phyloP scores from a whole-genome alignment of 2,797 vertebrate genomes.

The Hoplostethus atlanticus region DNA sequence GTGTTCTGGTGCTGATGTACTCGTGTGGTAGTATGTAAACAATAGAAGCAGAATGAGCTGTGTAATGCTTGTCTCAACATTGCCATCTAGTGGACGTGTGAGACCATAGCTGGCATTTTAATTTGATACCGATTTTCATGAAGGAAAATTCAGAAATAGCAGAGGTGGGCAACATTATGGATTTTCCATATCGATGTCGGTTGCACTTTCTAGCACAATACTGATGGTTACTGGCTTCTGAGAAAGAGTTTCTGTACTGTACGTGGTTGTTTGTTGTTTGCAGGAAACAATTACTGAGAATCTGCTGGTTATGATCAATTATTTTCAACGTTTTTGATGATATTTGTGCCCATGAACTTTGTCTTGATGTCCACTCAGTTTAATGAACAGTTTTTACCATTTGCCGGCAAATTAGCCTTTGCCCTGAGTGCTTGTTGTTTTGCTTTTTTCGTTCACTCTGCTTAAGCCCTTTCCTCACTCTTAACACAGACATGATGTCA shows the following conservation, averaged over 20 bases:
- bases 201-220: neutral
- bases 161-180: no score
- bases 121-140: no score
- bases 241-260: neutral
- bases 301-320: neutral
- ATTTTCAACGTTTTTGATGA: no score
- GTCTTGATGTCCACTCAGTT: neutral
- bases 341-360: no score
- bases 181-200: no score
- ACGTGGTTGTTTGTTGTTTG: no score
- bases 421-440: neutral
- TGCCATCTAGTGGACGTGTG: constrained; percentile 62
- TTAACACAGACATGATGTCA: neutral
- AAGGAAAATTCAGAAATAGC: no score
- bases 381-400: neutral
- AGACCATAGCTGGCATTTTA: neutral
- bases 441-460: neutral
- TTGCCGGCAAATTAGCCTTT: neutral
- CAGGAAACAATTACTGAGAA: neutral
- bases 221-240: neutral
- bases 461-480: neutral
- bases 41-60: neutral
- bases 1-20: constrained; percentile 7
- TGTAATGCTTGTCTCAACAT: constrained; percentile 7
- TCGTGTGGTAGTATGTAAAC: constrained; percentile 10